A percentile compares a stretch with the other conserved stretches of the same genome.
These are phyloP conservation scores for Phenganax subtilis DNA, from an alignment of 92 coral and sea anemone species.

Conservation along the genomic window DNA sequence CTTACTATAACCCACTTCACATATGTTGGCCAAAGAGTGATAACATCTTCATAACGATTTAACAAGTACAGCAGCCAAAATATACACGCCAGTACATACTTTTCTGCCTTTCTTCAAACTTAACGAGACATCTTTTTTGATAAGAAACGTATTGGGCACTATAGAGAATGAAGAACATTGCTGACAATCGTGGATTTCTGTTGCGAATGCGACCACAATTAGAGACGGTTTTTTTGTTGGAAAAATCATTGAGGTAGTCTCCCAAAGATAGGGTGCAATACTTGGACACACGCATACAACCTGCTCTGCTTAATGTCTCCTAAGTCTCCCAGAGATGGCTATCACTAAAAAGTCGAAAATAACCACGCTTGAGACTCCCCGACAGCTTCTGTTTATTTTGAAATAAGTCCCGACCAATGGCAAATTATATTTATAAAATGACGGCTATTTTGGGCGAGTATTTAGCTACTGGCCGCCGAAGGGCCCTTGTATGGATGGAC, in stretches of 20 bases:
- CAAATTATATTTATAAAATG: conserved; percentile 19
- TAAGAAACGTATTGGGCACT: conserved; percentile 1
- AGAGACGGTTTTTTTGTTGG: too few species aligned
- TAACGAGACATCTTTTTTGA: neutral
- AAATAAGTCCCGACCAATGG: conserved; percentile 9
- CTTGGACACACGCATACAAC: neutral
- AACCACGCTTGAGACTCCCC: conserved; percentile 9
- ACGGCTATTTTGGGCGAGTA: conserved; percentile 20
- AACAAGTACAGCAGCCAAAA: neutral
- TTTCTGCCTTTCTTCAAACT: neutral
- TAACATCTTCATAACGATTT: conserved; percentile 11
- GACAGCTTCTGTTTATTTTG: conserved; percentile 24
- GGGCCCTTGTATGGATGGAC: neutral
- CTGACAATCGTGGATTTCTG: too few species aligned
- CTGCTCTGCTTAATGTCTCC: neutral
- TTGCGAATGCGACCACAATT: too few species aligned
- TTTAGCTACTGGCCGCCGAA: conserved; percentile 16
- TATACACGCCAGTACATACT: neutral
- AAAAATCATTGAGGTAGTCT: too few species aligned
- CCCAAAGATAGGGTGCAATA: too few species aligned
- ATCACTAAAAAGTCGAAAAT: conserved; percentile 6
- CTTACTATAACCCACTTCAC: neutral
- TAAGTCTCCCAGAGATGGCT: neutral
- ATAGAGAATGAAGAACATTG: neutral
- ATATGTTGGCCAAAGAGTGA: conserved; percentile 3